These are phyloP conservation scores for Hemibagrus guttatus DNA, from an alignment of 2,797 vertebrate genomes.

Conservation along the genomic window DNA sequence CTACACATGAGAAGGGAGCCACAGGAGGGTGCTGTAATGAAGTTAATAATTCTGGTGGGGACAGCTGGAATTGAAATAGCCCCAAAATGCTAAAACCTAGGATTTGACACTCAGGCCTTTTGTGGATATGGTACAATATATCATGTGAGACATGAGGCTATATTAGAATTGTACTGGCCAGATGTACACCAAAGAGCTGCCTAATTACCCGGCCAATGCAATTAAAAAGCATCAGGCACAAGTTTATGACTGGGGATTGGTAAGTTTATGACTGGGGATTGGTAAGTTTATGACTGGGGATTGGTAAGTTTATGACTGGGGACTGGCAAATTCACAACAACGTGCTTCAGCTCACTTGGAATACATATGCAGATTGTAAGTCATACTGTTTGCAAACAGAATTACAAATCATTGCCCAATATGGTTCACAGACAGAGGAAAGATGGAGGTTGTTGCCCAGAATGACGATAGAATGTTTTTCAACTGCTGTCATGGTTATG, in stretches of 20 bases:
- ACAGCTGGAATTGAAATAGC: not conserved
- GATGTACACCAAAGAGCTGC: not conserved
- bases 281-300: not conserved
- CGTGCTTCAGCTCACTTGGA: not conserved
- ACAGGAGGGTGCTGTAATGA: not conserved
- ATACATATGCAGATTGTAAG: not conserved
- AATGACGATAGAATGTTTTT: not conserved
- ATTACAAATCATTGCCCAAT: not conserved
- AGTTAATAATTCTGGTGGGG: not conserved
- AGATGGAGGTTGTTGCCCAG: not conserved
- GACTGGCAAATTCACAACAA: not conserved
- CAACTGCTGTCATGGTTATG: not conserved
- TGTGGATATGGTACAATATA: not conserved
- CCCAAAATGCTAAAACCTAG: not conserved
- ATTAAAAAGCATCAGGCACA: not conserved
- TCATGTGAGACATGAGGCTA: not conserved
- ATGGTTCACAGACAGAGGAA: not conserved
- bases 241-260: not conserved
- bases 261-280: not conserved
- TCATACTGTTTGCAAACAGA: not conserved
- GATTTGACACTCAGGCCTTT: not conserved
- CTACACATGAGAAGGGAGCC: not conserved
- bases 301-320: not conserved
- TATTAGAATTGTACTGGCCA: not conserved
- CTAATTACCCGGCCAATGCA: not conserved